Percentiles rank a stretch among this genome's conserved stretches.
phyloP scores from a whole-genome alignment of 2,797 vertebrate species.

The Tokudaia muenninki region DNA sequence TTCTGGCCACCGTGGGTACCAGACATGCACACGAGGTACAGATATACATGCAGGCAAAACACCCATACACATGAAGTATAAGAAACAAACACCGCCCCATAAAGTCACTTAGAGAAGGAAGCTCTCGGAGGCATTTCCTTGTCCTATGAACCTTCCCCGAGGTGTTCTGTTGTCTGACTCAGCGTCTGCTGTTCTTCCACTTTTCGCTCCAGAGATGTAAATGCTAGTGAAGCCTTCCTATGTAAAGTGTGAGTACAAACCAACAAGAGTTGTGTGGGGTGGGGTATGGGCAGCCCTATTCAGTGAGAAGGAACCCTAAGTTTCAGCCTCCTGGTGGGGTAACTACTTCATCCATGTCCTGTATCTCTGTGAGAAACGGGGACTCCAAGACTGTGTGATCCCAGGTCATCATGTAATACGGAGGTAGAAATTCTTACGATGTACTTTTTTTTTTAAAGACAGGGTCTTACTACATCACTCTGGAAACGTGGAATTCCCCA shows the following conservation, averaged over 20 bases:
- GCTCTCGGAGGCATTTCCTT: background rate
- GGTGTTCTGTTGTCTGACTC: background rate
- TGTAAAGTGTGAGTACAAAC: background rate
- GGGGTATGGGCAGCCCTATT: background rate
- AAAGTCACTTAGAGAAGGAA: background rate
- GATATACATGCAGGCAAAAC: too few relatives aligned
- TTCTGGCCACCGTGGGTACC: background rate
- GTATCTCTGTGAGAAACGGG: background rate
- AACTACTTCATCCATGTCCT: background rate
- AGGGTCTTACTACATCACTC: background rate
- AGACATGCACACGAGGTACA: background rate
- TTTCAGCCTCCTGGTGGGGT: background rate
- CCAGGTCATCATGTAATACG: background rate
- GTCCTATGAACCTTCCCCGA: too few relatives aligned
- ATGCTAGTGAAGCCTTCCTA: background rate
- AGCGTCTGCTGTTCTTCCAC: too few relatives aligned
- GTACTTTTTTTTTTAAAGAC: background rate
- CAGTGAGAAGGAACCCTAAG: background rate
- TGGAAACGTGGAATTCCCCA: background rate
- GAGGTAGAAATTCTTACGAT: background rate
- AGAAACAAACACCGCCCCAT: background rate
- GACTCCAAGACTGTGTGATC: too few relatives aligned
- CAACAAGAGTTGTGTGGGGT: background rate
- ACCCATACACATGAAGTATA: background rate
- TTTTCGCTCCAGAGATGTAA: background rate